phyloP scores from a whole-genome alignment of 2,797 vertebrate genomes.

The Notoglanidium macrostoma region DNA sequence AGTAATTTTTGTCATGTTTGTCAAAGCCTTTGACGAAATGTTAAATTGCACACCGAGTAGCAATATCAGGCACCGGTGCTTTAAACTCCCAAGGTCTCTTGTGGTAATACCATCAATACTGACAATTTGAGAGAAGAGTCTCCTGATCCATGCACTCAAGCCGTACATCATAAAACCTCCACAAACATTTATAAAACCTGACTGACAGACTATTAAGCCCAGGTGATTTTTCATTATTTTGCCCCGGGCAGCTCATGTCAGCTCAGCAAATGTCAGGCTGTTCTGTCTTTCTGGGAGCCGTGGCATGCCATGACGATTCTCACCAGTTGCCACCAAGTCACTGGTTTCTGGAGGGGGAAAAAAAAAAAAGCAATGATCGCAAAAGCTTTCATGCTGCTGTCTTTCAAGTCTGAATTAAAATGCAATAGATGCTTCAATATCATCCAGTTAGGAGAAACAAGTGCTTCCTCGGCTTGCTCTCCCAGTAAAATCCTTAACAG shows the following conservation, averaged over 20 bases:
- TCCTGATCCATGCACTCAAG: background rate
- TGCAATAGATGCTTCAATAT: background rate
- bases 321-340: background rate
- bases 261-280: background rate
- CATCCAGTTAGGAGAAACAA: background rate
- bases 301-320: background rate
- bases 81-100: background rate
- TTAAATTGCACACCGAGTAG: background rate
- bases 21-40: background rate
- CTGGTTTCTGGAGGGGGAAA: background rate
- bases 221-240: conserved; percentile 25
- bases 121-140: background rate
- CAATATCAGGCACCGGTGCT: background rate
- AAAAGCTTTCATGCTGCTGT: background rate
- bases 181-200: conserved; percentile 14
- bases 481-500: background rate
- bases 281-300: background rate
- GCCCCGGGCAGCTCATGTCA: background rate
- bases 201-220: conserved; percentile 19
- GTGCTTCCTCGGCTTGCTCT: background rate
- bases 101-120: background rate
- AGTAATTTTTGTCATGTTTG: background rate
- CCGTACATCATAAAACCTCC: background rate
- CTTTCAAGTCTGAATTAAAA: background rate
- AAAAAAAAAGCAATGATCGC: too few species aligned